These are phyloP conservation scores for Columba janthina DNA, from an alignment of 2,113 vertebrate genomes.

Conservation along the genomic window DNA sequence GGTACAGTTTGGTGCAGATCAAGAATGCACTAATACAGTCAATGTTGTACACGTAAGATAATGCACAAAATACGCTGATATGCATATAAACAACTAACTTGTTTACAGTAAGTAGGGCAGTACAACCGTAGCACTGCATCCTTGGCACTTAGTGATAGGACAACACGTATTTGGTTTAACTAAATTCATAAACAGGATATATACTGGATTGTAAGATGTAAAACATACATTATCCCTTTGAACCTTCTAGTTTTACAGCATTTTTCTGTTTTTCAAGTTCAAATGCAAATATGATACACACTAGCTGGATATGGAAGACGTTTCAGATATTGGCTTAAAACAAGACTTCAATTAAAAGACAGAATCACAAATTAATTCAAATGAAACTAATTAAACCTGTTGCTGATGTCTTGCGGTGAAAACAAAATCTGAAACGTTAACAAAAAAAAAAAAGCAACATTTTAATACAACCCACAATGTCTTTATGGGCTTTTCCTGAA, in stretches of 20 bases:
- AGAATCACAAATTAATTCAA: constrained; percentile 13
- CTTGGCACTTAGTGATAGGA: constrained; percentile 77
- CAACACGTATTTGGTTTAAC: constrained; percentile 72
- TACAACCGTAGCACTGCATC: constrained; percentile 30
- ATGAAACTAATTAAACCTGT: neutral
- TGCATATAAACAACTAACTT: constrained; percentile 44
- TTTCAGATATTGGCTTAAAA: constrained; percentile 43
- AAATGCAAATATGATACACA: constrained; percentile 40
- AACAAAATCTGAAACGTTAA: constrained; percentile 44
- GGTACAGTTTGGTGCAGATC: constrained; percentile 36
- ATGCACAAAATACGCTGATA: constrained; percentile 64
- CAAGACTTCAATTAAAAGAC: constrained; percentile 6
- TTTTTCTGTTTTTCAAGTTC: constrained; percentile 58
- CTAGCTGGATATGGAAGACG: constrained; percentile 35
- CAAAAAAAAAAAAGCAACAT: neutral
- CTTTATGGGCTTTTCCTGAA: constrained; percentile 38
- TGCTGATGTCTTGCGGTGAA: neutral
- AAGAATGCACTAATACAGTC: constrained; percentile 52
- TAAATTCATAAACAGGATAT: constrained; percentile 60
- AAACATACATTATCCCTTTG: constrained; percentile 72
- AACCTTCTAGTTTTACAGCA: constrained; percentile 60
- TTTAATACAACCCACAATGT: neutral
- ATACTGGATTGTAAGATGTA: constrained; percentile 50
- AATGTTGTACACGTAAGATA: constrained; percentile 47
- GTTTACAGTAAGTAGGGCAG: constrained; percentile 42